A percentile compares a stretch with the other conserved stretches of the same genome.
Evolutionary conservation across 2,888 invertebrate species (phyloP).

Genomic region (Ormyrus labotus): DNA sequence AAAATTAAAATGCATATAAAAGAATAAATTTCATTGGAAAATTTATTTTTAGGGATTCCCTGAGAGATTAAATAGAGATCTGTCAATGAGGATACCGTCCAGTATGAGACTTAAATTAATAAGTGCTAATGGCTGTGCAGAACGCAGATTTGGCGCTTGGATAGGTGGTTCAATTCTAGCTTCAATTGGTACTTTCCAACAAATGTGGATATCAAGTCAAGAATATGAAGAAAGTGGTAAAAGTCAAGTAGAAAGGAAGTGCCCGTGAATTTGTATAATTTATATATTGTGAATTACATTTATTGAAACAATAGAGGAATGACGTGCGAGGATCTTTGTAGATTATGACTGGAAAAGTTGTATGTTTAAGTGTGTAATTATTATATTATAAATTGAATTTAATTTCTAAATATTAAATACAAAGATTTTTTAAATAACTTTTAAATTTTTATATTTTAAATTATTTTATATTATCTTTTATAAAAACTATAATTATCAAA

Average conservation of each 20-base stretch:
- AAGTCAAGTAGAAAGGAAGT: conserved; percentile 96
- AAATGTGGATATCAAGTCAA: conserved; percentile 99
- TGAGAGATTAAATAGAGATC: conserved; percentile 92
- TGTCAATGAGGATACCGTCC: conserved; percentile 91
- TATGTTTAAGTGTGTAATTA: conserved; percentile 56
- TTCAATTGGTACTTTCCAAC: conserved; percentile 98
- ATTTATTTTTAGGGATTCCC: conserved; percentile 87
- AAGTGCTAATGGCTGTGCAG: conserved; percentile 92
- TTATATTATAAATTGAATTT: conserved; percentile 48
- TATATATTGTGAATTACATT: conserved; percentile 34
- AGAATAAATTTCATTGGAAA: conserved; percentile 25
- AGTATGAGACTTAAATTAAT: conserved; percentile 96
- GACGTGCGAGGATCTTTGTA: conserved; percentile 46
- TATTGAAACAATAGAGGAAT: conserved; percentile 38
- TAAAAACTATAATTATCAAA: conserved; percentile 13
- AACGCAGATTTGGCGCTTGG: conserved; percentile 97
- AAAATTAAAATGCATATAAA: neutral
- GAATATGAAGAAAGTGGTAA: conserved; percentile 99
- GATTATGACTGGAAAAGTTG: conserved; percentile 51
- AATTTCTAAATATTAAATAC: conserved; percentile 49
- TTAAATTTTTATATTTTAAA: conserved; percentile 24
- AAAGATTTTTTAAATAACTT: conserved; percentile 46
- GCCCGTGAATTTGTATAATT: conserved; percentile 79
- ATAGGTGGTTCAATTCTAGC: conserved; percentile 99
- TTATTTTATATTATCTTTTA: conserved; percentile 37